phyloP scores from a whole-genome alignment of 2,113 vertebrate species.

The Phrynosoma blainvillii region DNA sequence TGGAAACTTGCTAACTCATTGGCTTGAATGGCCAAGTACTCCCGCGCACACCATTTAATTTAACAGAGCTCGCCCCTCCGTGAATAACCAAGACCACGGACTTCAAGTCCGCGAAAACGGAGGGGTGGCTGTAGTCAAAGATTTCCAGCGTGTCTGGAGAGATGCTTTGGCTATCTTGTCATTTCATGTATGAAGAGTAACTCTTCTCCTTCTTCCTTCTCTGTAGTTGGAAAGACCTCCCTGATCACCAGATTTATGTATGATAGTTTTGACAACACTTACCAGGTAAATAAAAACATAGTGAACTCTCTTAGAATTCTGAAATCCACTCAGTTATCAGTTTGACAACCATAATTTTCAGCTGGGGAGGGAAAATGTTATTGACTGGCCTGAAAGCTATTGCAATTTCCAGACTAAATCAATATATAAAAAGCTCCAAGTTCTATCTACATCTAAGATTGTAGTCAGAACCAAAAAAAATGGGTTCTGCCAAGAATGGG shows the following conservation, averaged over 20 bases:
- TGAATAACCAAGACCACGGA: no score
- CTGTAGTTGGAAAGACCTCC: conserved; percentile 85
- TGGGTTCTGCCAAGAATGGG: neutral
- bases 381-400: neutral
- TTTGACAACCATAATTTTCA: neutral
- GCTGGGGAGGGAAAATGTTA: neutral
- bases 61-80: no score
- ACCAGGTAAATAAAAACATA: conserved; percentile 77
- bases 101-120: no score
- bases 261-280: conserved; percentile 89
- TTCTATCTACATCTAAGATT: neutral
- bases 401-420: neutral
- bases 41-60: no score
- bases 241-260: conserved; percentile 89
- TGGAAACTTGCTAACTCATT: no score
- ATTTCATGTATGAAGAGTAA: neutral
- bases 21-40: no score
- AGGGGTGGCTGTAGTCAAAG: neutral
- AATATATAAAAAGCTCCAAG: neutral
- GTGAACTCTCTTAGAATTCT: neutral
- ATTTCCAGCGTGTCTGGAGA: neutral
- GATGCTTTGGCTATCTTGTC: neutral
- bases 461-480: neutral
- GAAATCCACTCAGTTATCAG: neutral
- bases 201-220: neutral